Evolutionary conservation across 2,113 vertebrate species (phyloP).

Genomic region (Oryctolagus cuniculus): DNA sequence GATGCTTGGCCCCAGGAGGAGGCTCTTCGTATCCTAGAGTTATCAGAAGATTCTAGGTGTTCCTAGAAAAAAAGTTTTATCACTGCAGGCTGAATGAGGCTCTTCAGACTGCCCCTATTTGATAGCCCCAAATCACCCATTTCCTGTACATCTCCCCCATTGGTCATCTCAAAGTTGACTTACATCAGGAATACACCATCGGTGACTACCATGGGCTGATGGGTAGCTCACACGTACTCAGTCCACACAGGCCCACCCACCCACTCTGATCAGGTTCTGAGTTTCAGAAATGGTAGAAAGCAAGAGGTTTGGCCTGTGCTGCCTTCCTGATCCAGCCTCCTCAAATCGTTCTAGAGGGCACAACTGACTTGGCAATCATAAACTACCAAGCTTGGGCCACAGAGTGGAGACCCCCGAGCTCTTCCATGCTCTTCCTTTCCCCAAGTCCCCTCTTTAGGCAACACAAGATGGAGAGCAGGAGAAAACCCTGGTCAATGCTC

Average conservation of each 20-base stretch:
- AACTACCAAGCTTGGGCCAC: not conserved
- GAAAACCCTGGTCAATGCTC: not conserved
- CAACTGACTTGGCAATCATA: not conserved
- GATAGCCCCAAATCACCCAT: not conserved
- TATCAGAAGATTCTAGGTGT: not conserved
- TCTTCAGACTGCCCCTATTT: not conserved
- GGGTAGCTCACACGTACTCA: not conserved
- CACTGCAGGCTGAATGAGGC: not conserved
- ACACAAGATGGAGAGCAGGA: not conserved
- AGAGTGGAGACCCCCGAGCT: not conserved
- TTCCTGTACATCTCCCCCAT: not conserved
- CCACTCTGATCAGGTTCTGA: not conserved
- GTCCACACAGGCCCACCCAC: not conserved
- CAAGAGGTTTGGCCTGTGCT: not conserved
- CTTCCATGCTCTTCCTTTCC: not conserved
- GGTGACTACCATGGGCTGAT: not conserved
- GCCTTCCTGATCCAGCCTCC: not conserved
- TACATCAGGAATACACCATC: not conserved
- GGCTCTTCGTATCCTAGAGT: not conserved
- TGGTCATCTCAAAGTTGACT: not conserved
- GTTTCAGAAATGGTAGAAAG: not conserved
- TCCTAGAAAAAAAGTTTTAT: slow-evolving; percentile 8
- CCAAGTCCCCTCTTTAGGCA: not conserved
- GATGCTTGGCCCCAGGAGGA: not conserved
- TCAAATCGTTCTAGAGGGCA: not conserved